Evolutionary conservation across 2,888 invertebrate species (phyloP).

Genomic region (Limulus polyphemus): DNA sequence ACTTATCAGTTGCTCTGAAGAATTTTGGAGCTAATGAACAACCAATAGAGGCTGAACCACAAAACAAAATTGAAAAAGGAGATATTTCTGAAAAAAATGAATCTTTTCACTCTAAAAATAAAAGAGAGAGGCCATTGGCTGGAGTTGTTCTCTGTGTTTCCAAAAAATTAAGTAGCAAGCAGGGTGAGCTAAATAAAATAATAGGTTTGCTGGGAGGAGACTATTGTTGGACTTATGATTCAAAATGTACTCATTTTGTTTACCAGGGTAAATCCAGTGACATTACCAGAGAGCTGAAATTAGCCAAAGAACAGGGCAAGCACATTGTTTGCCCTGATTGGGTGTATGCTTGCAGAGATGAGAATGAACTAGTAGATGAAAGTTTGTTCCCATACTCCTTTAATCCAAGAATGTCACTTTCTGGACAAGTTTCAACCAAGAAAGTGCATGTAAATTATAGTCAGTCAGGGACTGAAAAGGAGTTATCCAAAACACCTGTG

Average conservation of each 20-base stretch:
- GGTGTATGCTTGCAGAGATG: slow-evolving; percentile 34
- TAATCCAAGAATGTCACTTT: slow-evolving; percentile 36
- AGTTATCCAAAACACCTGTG: too few species aligned
- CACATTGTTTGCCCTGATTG: slow-evolving; percentile 39
- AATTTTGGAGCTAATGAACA: slow-evolving; percentile 32
- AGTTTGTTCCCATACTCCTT: slow-evolving; percentile 37
- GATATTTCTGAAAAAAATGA: too few species aligned
- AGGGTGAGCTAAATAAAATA: slow-evolving; percentile 35
- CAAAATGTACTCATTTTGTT: slow-evolving; percentile 39
- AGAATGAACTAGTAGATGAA: slow-evolving; percentile 35
- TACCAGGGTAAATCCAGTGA: slow-evolving; percentile 37
- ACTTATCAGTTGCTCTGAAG: slow-evolving; percentile 13
- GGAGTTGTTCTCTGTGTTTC: slow-evolving; percentile 37
- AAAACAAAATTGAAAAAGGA: too few species aligned
- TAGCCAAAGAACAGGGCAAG: slow-evolving; percentile 36
- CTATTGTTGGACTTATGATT: slow-evolving; percentile 36
- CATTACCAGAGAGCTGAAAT: slow-evolving; percentile 35
- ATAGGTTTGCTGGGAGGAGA: slow-evolving; percentile 37
- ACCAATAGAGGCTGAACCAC: too few species aligned
- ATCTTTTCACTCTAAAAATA: too few species aligned
- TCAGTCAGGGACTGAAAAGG: too few species aligned
- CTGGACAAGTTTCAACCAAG: slow-evolving; percentile 26
- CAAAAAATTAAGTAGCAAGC: slow-evolving; percentile 35
- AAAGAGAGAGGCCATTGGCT: slow-evolving; percentile 21
- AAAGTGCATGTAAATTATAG: slow-evolving; percentile 4